Base-by-base conservation (phyloP, 2,888 invertebrate species). In the Cyrtodaria siliqua region DNA sequence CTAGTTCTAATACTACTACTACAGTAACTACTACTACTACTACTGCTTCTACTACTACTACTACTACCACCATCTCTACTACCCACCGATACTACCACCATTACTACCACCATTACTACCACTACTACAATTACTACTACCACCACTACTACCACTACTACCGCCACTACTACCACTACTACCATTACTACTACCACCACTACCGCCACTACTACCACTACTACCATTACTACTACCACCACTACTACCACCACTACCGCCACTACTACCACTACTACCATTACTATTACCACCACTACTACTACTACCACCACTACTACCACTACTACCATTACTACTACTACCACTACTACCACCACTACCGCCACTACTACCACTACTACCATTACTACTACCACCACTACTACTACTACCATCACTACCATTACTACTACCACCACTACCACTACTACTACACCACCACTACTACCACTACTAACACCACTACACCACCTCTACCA, bases 181-280 rank as follows among this genome's bases (percentile, higher is more conserved):
- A 50, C 24, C 14, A 55, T 18, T 55, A 55, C 27, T 26, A 55
- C 55, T 26, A 55, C 55, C 27, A 55, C 55, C 18, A 55, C 55
- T 26, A 55, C 27, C 18, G 26, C 27, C 18, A 55, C 55, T 16
- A 55, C 55, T 26, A 55, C 55, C 18, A 55, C 55, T 26, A 26
- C 16, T 55, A 27, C 20, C 18, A 55, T 26, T 26, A 55, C 55
- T 26, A 55, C 55, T 16, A 55, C 23, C 18, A 9, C 23, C 18
- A 9, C 23, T 55, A 9, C 12, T 55, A 12, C 20, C 18, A 9
- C 23, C 26, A 9, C 23, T 26, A 26, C 27, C 26, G 20, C 27
- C 18, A 26, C 55, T 16, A 9, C 27, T n/a, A 9, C 55, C 9
- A 9, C 55, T 16, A 55, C 27, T 26, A 55, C 55, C 18, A 55